phyloP scores from a whole-genome alignment of 2,797 vertebrate genomes.

The Meriones psammophilus region DNA sequence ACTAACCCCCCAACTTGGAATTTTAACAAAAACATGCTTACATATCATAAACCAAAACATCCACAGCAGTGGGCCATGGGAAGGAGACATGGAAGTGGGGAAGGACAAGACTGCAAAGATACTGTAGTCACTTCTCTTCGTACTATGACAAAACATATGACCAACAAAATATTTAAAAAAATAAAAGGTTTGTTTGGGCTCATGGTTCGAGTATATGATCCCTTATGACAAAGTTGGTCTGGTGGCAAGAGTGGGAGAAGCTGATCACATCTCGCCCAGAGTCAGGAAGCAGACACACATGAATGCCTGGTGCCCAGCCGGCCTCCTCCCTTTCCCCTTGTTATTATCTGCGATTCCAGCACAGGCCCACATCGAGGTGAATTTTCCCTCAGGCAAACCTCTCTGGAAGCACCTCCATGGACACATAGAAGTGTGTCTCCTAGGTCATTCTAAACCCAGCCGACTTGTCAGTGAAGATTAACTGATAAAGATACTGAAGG shows the following conservation, averaged over 20 bases:
- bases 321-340: not conserved
- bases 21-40: too few relatives aligned
- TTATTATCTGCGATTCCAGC: not conserved
- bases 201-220: not conserved
- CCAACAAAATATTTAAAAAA: not conserved
- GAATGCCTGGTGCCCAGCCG: too few relatives aligned
- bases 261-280: not conserved
- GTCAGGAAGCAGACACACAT: not conserved
- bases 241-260: not conserved
- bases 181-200: not conserved
- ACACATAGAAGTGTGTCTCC: not conserved
- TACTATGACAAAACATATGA: not conserved
- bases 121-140: too few relatives aligned
- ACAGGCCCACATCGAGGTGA: not conserved
- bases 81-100: fast-evolving
- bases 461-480: not conserved
- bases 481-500: not conserved
- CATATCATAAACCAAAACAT: too few relatives aligned
- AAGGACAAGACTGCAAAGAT: not conserved
- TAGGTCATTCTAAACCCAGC: not conserved
- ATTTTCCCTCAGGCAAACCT: not conserved
- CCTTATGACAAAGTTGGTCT: not conserved
- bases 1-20: too few relatives aligned
- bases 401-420: not conserved
- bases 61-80: too few relatives aligned